Base-by-base conservation (phyloP, 2,113 vertebrate species). In the Dicentrarchus labrax region DNA sequence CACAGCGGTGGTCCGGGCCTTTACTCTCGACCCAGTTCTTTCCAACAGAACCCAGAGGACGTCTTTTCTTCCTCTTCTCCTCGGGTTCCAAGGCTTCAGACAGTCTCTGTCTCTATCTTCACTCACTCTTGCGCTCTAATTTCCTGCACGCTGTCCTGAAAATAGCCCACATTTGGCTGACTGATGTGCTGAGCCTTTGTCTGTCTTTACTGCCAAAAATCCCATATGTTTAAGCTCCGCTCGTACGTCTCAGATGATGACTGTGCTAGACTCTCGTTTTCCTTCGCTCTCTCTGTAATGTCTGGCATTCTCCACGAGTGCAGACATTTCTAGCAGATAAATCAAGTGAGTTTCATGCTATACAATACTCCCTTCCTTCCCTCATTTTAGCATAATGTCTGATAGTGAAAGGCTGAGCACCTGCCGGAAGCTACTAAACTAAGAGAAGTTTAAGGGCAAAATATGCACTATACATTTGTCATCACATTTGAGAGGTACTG, bases 101-200 rank as follows among this genome's bases (percentile, higher is more conserved):
- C 79, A n/a, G 68, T 64, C 51, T 10, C 48, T 10, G 0, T 80
- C 75, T 76, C 53, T 51, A 1, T 67, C 65, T 68, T 75, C 68
- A 12, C 65, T 89, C 64, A 7, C 43, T 80, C 76, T 21, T 61
- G 51, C 30, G 5, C 62, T 78, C 43, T 68, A 48, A 73, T 75
- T 87, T 75, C 77, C 69, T 69, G 47, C 69, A 21, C 30, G 0
- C 15, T 61, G 60, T 70, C 79, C 82, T 84, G 53, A 72, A 85
- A 78, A 64, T 76, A 62, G 61, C 50, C 45, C 60, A 80, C 76
- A 85, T 81, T 85, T 84, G 71, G 83, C 84, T 15, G 72, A 69
- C 71, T 79, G 76, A 72, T 64, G 78, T 57, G 62, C 54, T 84
- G 66, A 82, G 59, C 51, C 47, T 82, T 68, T 16, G 73, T 90